Percentiles rank a stretch among this genome's conserved stretches.
These are phyloP conservation scores for Paragorgia papillata DNA, from an alignment of 92 coral and sea anemone genomes.

Conservation along the genomic window DNA sequence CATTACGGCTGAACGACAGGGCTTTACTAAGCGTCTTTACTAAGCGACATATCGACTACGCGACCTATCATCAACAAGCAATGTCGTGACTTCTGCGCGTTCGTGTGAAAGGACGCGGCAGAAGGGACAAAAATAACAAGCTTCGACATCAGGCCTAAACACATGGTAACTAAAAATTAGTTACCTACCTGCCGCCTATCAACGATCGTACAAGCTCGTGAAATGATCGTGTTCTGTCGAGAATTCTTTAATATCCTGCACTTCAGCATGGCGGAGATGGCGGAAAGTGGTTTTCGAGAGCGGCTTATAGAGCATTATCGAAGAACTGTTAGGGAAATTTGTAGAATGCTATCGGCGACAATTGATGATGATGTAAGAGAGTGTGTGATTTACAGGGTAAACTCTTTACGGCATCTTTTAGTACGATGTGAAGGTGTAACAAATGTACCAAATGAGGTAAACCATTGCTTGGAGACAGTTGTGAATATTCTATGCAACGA, in stretches of 20 bases:
- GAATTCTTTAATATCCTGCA: neutral
- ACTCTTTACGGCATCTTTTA: constrained; percentile 42
- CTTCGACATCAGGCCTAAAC: no score
- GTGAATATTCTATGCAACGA: constrained; percentile 33
- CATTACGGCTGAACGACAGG: no score
- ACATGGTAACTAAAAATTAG: no score
- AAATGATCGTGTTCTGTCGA: no score
- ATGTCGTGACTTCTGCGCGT: no score
- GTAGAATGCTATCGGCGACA: constrained; percentile 43
- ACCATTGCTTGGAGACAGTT: constrained; percentile 31
- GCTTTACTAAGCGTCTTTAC: no score
- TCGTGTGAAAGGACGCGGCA: no score
- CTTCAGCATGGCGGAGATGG: constrained; percentile 32
- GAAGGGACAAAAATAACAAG: no score
- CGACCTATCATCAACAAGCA: no score
- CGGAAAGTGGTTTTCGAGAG: constrained; percentile 16
- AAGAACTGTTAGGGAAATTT: constrained; percentile 43
- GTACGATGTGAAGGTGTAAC: constrained; percentile 44
- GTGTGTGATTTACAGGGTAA: constrained; percentile 37
- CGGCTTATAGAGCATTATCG: neutral
- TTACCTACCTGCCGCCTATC: no score
- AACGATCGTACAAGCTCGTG: no score
- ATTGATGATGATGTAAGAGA: constrained; percentile 39
- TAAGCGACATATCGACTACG: no score
- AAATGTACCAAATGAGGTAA: constrained; percentile 37